Evolutionary conservation across 2,113 vertebrate genomes (phyloP).

Genomic region (Caracal caracal): DNA sequence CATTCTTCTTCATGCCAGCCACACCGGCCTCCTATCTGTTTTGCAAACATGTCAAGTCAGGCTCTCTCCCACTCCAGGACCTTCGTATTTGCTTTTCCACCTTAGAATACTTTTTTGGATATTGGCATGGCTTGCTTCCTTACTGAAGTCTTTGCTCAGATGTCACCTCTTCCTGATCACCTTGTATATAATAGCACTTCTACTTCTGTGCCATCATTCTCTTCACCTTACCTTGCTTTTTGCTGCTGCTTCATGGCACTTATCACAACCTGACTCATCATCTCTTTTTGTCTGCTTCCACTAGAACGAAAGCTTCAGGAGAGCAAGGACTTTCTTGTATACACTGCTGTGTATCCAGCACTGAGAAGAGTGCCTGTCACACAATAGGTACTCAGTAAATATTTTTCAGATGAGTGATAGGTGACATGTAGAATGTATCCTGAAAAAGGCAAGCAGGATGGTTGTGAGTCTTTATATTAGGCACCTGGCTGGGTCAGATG

Average conservation of each 20-base stretch:
- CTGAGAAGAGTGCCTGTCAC: not conserved
- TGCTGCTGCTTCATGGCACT: not conserved
- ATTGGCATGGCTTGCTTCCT: not conserved
- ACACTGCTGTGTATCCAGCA: not conserved
- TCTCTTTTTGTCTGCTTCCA: not conserved
- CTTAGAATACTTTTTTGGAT: not conserved
- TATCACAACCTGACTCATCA: not conserved
- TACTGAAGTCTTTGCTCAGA: constrained; percentile 7
- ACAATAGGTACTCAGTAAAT: constrained; percentile 23
- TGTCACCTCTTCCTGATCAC: not conserved
- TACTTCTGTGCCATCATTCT: not conserved
- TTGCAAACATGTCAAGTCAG: not conserved
- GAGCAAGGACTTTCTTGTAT: not conserved
- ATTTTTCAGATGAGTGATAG: not conserved
- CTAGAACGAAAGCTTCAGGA: constrained; percentile 47
- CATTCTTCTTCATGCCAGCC: not conserved
- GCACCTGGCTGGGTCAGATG: not conserved
- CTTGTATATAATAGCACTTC: not conserved
- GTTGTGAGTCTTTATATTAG: not conserved
- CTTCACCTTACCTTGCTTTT: not conserved
- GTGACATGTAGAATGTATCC: constrained; percentile 2
- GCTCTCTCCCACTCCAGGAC: not conserved
- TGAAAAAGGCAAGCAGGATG: not conserved
- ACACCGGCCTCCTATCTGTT: not conserved
- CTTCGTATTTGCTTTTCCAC: not conserved